A percentile compares a stretch with the other conserved stretches of the same genome.
These are phyloP conservation scores for Rhea americana DNA, from an alignment of 2,113 vertebrate species.

Conservation along the genomic window DNA sequence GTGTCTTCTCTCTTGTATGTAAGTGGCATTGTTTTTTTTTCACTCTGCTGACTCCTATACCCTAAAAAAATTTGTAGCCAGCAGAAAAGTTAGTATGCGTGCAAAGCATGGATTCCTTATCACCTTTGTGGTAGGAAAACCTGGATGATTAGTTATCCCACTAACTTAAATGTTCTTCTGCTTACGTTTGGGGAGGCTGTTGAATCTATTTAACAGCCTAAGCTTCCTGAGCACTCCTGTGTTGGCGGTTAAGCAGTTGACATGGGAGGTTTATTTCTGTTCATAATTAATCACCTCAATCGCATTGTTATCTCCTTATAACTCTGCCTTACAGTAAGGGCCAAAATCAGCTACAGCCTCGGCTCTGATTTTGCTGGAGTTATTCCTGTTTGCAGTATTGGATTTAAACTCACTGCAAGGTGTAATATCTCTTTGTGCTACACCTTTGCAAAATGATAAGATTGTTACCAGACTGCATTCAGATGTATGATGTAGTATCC, in stretches of 20 bases:
- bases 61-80: background rate
- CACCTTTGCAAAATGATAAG: background rate
- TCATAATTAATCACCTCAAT: conserved; percentile 43
- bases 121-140: background rate
- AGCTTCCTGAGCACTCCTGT: conserved; percentile 4
- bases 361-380: background rate
- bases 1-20: background rate
- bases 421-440: background rate
- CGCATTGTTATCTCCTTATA: conserved; percentile 32
- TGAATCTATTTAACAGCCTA: background rate
- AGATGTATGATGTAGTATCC: background rate
- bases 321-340: background rate
- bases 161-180: background rate
- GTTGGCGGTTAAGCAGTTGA: background rate
- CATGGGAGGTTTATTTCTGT: conserved; percentile 40
- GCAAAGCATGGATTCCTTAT: background rate
- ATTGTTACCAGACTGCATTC: background rate
- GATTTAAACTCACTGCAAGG: background rate
- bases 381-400: background rate
- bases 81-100: background rate
- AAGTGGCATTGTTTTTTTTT: background rate
- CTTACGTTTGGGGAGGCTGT: background rate
- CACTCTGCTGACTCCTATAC: background rate
- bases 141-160: background rate
- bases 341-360: background rate